Base-by-base conservation (phyloP, 1,140 invertebrate genomes). In the Chironomus tepperi region DNA sequence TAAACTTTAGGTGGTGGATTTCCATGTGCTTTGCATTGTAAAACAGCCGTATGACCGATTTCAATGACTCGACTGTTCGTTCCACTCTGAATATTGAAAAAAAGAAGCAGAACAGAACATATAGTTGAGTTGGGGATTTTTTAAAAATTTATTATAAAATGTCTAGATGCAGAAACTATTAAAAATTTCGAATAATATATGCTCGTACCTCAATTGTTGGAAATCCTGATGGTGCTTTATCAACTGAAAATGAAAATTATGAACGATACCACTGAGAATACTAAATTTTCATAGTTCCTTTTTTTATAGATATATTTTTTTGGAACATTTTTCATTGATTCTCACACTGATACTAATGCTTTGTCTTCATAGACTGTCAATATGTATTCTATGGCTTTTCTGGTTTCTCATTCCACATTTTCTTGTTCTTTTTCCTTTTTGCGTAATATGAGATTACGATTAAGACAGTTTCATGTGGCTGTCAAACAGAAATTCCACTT, bases 61-160 rank as follows among this genome's bases (percentile, higher is more conserved):
- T 99, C 97, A 42, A 98, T 96, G 72, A 97, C 95, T 84, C 96
- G 88, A 16, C 89, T 91, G 42, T 86, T 87, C 0, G 96, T 94
- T 76, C 90, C 15, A 19, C 7, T 21, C 65, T 70, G 47, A 57
- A 57, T 2, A 19, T 19, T 19, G 65, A 70, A 19, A 18, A 67
- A 5, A 18, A 67, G 8, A 16, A 3, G 18, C 65, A 67, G 15
- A n/a, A 47, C 43, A n/a, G n/a, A 47, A 47, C 15, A 2, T n/a
- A 15, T 3, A 57, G 1, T 47, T 57, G 12, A 12, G 9, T 57
- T 12, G 47, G n/a, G 15, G n/a, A 15, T 5, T 57, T 15, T 47
- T 47, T 15, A 47, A 47, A 57, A 47, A 47, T 47, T 47, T 47
- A 47, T 47, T 47, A n/a, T 57, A 34, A 34, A 34, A 34, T 34